These are phyloP conservation scores for Ophioninae sp. DNA, from an alignment of 2,888 invertebrate genomes.

Conservation along the genomic window DNA sequence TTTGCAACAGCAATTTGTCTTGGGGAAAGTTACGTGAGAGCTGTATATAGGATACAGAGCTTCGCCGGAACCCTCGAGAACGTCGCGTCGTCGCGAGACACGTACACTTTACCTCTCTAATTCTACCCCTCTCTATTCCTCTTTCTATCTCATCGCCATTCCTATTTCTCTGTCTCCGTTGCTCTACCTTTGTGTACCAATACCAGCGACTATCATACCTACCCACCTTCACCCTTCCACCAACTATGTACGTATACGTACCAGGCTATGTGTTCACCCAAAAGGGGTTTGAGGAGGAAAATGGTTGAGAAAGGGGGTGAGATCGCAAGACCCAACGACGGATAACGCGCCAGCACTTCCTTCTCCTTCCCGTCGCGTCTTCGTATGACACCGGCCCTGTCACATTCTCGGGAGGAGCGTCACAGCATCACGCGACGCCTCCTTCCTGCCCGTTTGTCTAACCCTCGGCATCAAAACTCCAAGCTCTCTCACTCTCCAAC, in stretches of 20 bases:
- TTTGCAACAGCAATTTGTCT: constrained; percentile 78
- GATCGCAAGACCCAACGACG: constrained; percentile 43
- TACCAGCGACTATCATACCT: constrained; percentile 27
- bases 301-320: constrained; percentile 24
- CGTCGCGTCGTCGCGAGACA: constrained; percentile 55
- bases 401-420: constrained; percentile 50
- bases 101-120: constrained; percentile 47
- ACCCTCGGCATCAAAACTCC: constrained; percentile 40
- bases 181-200: constrained; percentile 29
- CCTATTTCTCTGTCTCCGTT: neutral
- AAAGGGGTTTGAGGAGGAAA: constrained; percentile 38
- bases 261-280: constrained; percentile 55
- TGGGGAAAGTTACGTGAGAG: constrained; percentile 67
- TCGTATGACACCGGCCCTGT: constrained; percentile 54
- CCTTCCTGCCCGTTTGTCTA: constrained; percentile 44
- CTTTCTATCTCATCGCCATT: constrained; percentile 1
- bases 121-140: constrained; percentile 4
- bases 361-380: constrained; percentile 41
- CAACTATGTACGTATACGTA: neutral
- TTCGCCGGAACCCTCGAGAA: constrained; percentile 53
- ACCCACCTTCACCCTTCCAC: neutral
- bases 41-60: constrained; percentile 50
- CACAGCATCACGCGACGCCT: constrained; percentile 39
- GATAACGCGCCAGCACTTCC: constrained; percentile 50
- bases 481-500: neutral